These are phyloP conservation scores for Drosophila gunungcola DNA, from an alignment of 1,140 invertebrate genomes.

Conservation along the genomic window DNA sequence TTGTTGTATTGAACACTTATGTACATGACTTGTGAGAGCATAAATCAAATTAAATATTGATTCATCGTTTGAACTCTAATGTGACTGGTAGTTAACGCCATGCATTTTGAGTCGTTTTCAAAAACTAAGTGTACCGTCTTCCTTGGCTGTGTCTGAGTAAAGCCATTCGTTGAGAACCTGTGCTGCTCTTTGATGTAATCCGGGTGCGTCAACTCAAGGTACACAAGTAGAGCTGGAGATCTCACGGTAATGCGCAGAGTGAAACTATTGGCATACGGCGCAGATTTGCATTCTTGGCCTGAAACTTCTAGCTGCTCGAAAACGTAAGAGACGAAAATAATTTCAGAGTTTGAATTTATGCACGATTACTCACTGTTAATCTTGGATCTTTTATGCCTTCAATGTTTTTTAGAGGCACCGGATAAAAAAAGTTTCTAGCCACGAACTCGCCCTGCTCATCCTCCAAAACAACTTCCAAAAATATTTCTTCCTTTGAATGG, in stretches of 20 bases:
- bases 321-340: neutral
- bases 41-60: conserved; percentile 52
- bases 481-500: conserved; percentile 45
- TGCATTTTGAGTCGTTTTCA: conserved; percentile 45
- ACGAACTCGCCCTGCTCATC: conserved; percentile 29
- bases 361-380: conserved; percentile 19
- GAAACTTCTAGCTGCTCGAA: conserved; percentile 43
- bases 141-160: conserved; percentile 68
- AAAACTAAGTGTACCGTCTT: conserved; percentile 69
- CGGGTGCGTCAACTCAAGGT: conserved; percentile 70
- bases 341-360: neutral
- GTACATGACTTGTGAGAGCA: too few relatives aligned
- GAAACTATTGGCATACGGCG: conserved; percentile 73
- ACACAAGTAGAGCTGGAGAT: conserved; percentile 74
- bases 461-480: conserved; percentile 54
- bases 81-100: conserved; percentile 28
- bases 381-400: conserved; percentile 53
- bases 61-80: conserved; percentile 65
- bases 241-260: conserved; percentile 70
- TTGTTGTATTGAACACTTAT: too few relatives aligned
- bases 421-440: conserved; percentile 60
- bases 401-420: conserved; percentile 62
- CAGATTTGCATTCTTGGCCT: conserved; percentile 38
- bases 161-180: conserved; percentile 83
- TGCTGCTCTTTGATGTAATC: conserved; percentile 52